Evolutionary conservation across 2,888 invertebrate genomes (phyloP), one percentile per base, ranked within the genome.

Genomic region (Eristalis arbustorum): DNA sequence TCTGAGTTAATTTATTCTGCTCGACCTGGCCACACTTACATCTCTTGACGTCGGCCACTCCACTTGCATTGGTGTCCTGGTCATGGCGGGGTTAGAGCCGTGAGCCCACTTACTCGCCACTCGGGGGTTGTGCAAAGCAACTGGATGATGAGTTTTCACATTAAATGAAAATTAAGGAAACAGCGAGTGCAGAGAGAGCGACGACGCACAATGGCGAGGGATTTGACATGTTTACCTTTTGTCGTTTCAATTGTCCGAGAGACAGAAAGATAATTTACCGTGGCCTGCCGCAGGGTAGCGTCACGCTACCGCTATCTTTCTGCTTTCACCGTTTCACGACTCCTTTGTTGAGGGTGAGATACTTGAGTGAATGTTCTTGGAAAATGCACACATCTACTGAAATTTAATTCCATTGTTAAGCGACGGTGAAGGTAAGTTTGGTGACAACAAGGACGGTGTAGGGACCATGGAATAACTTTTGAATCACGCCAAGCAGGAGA

Each of bases 201-300:
- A 18, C 37, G 37, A 18, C 49, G 49, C 4, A 49, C 49, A 49
- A 18, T 49, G 8, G 49, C 49, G 49, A 49, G 49, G 49, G 18
- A 49, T 67, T 62, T 73, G 73, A 25, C 63, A 62, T 77, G 77
- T 77, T 77, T 77, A 77, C 63, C 69, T 63, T 57, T 77, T 40
- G 73, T 34, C 61, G 73, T 73, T 79, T 73, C 67, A 73, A 79
- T 73, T 68, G 67, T 62, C 25, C 67, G 18, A 62, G n/a, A 22
- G 62, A 62, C 62, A 34, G 62, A 62, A 62, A 34, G 14, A 57
- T 34, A 57, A 22, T 59, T 23, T 11, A 6, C 13, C 18, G 11
- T 66, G 23, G 22, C 10, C 2, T 34, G 31, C 6, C 31, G 22
- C 42, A 42, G 14, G 42, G 42, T 6, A 8, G 49, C 18, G 49